Evolutionary conservation across 2,113 vertebrate species (phyloP).

Genomic region (human): GRCh38 chr6:136950501-136951000

Average conservation of each 20-base stretch:
- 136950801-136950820: neutral
- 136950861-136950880: neutral
- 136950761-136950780: neutral
- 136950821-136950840: neutral
- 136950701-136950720: neutral
- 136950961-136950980: neutral
- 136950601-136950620: neutral
- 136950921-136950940: neutral
- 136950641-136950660: neutral
- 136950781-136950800: neutral
- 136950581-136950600: neutral
- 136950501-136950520: neutral
- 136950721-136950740: neutral
- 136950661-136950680: neutral
- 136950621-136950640: accelerated
- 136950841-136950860: neutral
- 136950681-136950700: neutral
- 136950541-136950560: neutral
- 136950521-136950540: too few relatives aligned
- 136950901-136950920: neutral
- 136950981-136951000: neutral
- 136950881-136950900: neutral
- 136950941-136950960: neutral
- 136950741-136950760: neutral
- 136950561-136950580: neutral